Evolutionary conservation across 2,888 invertebrate genomes (phyloP).

Genomic region (Sinelater perroti): DNA sequence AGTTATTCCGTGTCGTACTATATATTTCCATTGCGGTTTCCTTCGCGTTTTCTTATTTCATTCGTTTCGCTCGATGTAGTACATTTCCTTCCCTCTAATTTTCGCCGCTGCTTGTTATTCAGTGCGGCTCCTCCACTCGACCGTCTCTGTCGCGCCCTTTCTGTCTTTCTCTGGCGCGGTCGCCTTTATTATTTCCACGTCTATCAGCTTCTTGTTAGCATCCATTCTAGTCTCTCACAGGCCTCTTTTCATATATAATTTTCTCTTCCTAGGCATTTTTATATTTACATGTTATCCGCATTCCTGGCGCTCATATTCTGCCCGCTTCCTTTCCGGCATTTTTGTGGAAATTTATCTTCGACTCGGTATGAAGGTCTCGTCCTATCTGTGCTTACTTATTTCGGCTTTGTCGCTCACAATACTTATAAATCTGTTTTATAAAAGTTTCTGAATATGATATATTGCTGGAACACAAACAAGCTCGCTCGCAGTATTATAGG

Average conservation of each 20-base stretch:
- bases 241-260: conserved; percentile 52
- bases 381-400: conserved; percentile 35
- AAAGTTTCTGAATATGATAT: conserved; percentile 35
- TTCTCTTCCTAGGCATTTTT: conserved; percentile 51
- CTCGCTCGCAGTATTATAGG: conserved; percentile 19
- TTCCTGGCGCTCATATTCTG: conserved; percentile 47
- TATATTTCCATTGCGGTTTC: conserved; percentile 40
- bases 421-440: conserved; percentile 40
- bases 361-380: conserved; percentile 36
- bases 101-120: conserved; percentile 56
- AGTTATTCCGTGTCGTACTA: conserved; percentile 41
- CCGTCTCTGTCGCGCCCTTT: conserved; percentile 38
- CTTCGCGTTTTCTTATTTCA: conserved; percentile 44
- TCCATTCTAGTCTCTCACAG: conserved; percentile 43
- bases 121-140: conserved; percentile 45
- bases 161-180: conserved; percentile 39
- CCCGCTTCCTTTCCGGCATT: conserved; percentile 40
- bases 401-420: conserved; percentile 39
- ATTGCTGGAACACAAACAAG: conserved; percentile 24
- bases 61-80: conserved; percentile 45
- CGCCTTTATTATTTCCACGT: conserved; percentile 55
- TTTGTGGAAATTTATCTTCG: conserved; percentile 49
- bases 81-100: conserved; percentile 48
- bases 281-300: conserved; percentile 53
- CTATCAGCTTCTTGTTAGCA: conserved; percentile 58